Conservation (phyloP, 2,797 vertebrate genomes). For the Rhinichthys osculus region DNA sequence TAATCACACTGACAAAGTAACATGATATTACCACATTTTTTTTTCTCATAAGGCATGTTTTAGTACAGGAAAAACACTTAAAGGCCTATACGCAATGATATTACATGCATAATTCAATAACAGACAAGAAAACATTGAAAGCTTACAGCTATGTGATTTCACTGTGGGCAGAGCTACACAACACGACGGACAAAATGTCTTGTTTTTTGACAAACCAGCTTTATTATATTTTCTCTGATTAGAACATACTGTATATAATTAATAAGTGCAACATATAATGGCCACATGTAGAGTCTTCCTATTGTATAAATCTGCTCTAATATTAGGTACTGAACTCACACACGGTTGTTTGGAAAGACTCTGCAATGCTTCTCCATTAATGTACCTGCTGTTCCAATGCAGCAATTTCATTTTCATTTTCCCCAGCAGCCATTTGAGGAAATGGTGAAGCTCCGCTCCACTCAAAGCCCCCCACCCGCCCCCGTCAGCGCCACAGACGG, state of each 20-base stretch:
- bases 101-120: slow-evolving; percentile 19
- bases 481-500: slow-evolving; percentile 68
- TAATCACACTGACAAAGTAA: neutral
- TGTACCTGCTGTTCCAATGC: slow-evolving; percentile 51
- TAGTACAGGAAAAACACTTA: neutral
- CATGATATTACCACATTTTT: neutral
- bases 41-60: neutral
- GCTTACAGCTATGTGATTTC: neutral
- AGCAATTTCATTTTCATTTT: slow-evolving; percentile 61
- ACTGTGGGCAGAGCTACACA: neutral
- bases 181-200: neutral
- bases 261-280: neutral
- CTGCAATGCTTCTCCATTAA: slow-evolving; percentile 49
- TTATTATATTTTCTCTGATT: neutral
- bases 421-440: slow-evolving; percentile 55
- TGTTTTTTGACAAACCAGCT: neutral
- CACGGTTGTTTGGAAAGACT: slow-evolving; percentile 40
- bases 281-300: neutral
- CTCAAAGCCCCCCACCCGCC: slow-evolving; percentile 58
- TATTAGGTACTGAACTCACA: neutral
- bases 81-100: neutral
- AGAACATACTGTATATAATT: neutral
- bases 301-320: neutral
- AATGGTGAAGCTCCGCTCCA: slow-evolving; percentile 28
- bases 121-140: neutral